phyloP scores from a whole-genome alignment of 2,888 invertebrate genomes.

The Xanthorhoe designata region DNA sequence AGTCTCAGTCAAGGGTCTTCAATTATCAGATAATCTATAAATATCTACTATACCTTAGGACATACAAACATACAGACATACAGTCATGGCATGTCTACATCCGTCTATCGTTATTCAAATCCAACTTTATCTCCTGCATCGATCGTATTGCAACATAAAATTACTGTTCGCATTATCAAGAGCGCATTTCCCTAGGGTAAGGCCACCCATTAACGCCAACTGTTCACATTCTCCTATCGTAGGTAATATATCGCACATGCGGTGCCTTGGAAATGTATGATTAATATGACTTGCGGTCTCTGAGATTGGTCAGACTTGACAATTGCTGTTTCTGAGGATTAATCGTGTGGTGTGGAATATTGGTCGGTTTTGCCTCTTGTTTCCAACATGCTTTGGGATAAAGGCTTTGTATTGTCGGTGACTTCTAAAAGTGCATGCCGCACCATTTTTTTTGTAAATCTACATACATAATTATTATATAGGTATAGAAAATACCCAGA shows the following conservation, averaged over 20 bases:
- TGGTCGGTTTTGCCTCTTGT: background rate
- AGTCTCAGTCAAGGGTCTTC: too few species aligned
- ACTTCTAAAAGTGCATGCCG: too few species aligned
- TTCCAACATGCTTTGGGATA: background rate
- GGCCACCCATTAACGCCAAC: constrained; percentile 80
- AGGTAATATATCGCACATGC: constrained; percentile 66
- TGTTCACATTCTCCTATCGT: constrained; percentile 70
- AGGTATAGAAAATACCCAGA: too few species aligned
- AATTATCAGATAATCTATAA: too few species aligned
- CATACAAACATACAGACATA: too few species aligned
- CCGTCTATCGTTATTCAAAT: constrained; percentile 45
- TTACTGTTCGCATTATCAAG: constrained; percentile 78
- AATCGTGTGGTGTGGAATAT: constrained; percentile 15
- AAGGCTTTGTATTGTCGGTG: too few species aligned
- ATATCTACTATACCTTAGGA: too few species aligned
- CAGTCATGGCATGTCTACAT: background rate
- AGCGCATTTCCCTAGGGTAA: constrained; percentile 79
- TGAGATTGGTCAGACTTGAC: constrained; percentile 58
- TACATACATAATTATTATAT: too few species aligned
- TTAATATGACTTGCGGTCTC: constrained; percentile 62
- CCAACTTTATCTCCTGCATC: constrained; percentile 54
- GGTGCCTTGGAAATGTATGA: constrained; percentile 61
- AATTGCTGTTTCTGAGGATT: constrained; percentile 43
- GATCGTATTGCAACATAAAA: constrained; percentile 73
- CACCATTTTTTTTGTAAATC: too few species aligned